Base-by-base conservation (phyloP, 2,113 vertebrate species). In the Peromyscus maniculatus region DNA sequence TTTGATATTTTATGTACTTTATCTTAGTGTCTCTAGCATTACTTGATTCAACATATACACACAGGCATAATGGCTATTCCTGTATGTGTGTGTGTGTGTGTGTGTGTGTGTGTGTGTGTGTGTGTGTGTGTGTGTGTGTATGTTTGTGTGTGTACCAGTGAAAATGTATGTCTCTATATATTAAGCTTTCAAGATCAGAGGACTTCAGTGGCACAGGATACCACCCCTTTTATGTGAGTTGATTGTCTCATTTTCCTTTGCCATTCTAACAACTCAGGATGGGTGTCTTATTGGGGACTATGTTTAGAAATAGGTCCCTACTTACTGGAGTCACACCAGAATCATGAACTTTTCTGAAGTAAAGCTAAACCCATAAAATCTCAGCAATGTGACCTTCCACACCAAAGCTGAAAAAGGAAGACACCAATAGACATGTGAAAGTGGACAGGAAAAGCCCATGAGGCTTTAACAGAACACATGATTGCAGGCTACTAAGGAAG, bases 271-370 rank as follows among this genome's bases (percentile, higher is more conserved):
- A 88, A 52, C 7, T 24, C 62, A 31, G 19, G 10, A 22, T 3
- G 15, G 5, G 5, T 91, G 0, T 0, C 13, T 89, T 26, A 84
- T 11, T 7, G 67, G 0, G 4, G 2, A 31, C 24, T 43, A 36
- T 5, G 17, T 55, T 55, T 71, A 59, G 72, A 91, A 94, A 94
- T 21, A 55, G 46, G 0, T 31, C 7, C 2, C 28, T 43, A 28
- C 75, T n/a, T 86, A 87, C 24, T 91, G 55, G 2, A 88, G n/a
- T 91, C 75, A 80, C 5, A 74, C 1, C 12, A 75, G 36, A 91
- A 78, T 1, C 24, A 92, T 3, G 16, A 77, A 22, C 2, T 78
- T 86, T 88, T 79, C 21, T 66, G 55, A 39, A 59, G 36, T 13
- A 59, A 83, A 59, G 3, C 21, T 26, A 59, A 39, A 36, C 0